phyloP scores from a whole-genome alignment of 2,797 vertebrate genomes.

The Bradypus variegatus region DNA sequence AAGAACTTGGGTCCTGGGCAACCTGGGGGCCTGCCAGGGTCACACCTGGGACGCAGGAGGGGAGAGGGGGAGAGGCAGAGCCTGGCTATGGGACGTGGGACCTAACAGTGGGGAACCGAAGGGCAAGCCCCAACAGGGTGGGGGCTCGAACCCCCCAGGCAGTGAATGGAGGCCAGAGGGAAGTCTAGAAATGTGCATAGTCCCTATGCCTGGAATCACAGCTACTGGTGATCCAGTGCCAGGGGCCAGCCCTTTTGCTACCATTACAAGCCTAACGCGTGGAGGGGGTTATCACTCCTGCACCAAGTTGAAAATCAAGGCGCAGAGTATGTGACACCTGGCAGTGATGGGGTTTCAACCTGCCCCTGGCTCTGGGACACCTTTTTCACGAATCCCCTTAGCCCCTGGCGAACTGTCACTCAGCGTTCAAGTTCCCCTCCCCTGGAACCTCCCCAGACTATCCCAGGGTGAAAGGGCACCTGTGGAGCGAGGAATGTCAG shows the following conservation, averaged over 20 bases:
- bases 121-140: neutral
- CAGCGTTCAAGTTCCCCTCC: neutral
- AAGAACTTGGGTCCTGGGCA: neutral
- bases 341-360: neutral
- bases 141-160: neutral
- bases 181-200: neutral
- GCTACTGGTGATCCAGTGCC: neutral
- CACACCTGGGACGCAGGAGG: no score
- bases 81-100: neutral
- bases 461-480: neutral
- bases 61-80: neutral
- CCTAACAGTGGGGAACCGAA: neutral
- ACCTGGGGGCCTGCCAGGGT: neutral
- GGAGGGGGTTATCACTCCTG: neutral
- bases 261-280: neutral
- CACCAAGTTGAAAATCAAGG: neutral
- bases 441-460: neutral
- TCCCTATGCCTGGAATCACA: neutral
- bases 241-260: neutral
- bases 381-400: neutral
- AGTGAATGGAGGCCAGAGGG: neutral
- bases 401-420: neutral
- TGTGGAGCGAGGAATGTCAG: no score
- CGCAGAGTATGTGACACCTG: neutral
- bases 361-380: neutral